Base-by-base conservation (phyloP, 2,113 vertebrate species). In the Collichthys lucidus region DNA sequence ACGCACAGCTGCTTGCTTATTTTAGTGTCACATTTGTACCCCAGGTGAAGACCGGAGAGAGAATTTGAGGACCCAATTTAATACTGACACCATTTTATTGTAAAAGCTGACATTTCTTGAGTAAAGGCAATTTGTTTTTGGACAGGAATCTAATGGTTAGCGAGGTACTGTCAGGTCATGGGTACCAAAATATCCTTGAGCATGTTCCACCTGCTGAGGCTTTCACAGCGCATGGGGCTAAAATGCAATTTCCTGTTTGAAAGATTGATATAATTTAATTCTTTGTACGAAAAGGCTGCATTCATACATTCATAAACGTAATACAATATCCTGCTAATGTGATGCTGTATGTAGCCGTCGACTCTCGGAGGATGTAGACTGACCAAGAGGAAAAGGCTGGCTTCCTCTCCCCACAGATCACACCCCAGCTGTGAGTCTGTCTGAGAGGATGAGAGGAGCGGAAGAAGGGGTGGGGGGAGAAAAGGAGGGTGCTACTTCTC, bases 351-450 rank as follows among this genome's bases (percentile, higher is more conserved):
- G 42, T 20, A 52, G 55, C 76, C 4, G 2, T 15, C 29, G 40
- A 55, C 70, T 47, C 31, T 66, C 50, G 40, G 57, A 88, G 90
- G 91, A 91, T 86, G 82, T 61, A 79, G 80, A 82, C 88, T 86
- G 88, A 88, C 82, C 87, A 67, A 73, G 78, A 88, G 91, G 89
- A 90, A 92, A 69, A 85, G 50, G 26, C 67, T 46, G 3, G 5
- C 79, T 86, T 92, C 86, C 90, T 74, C 24, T 85, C 31, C 9
- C 15, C 19, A 72, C 70, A n/a, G 50, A 86, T 90, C 87, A 81
- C 83, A 88, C 86, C 31, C 83, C 90, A 93, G 87, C 91, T 92
- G 88, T 84, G 66, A 84, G 63, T 78, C 67, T 72, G 71, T 85
- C 88, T 82, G 83, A 74, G 82, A 77, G 76, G 69, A 82, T 66